Percentiles rank a stretch among this genome's conserved stretches.
Evolutionary conservation across 2,113 vertebrate genomes (phyloP).

Genomic region (Chrysemys picta): DNA sequence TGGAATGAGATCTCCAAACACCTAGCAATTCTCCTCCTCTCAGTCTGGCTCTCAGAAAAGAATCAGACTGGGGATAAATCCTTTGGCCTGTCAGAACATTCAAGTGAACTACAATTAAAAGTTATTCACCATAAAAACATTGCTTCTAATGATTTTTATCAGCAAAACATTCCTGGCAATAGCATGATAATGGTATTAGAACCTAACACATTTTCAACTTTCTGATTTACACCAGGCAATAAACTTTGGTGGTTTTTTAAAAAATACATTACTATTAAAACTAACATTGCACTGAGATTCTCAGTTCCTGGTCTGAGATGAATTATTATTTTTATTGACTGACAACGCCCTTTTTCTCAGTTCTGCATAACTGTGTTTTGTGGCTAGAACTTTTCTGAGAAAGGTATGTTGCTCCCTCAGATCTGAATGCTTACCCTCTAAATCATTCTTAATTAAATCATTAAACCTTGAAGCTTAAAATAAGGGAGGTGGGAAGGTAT

Average conservation of each 20-base stretch:
- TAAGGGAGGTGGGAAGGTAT: slow-evolving; percentile 24
- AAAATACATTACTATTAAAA: slow-evolving; percentile 66
- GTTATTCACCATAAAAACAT: slow-evolving; percentile 7
- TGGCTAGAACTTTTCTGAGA: slow-evolving; percentile 32
- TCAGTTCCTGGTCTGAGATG: slow-evolving; percentile 67
- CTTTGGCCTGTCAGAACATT: slow-evolving; percentile 39
- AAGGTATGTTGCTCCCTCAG: background rate
- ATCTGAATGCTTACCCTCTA: slow-evolving; percentile 37
- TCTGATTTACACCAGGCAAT: slow-evolving; percentile 64
- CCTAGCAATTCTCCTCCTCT: slow-evolving; percentile 26
- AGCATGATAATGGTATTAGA: slow-evolving; percentile 46
- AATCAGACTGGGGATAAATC: slow-evolving; percentile 42
- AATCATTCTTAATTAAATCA: slow-evolving; percentile 60
- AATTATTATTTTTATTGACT: slow-evolving; percentile 67
- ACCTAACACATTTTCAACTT: slow-evolving; percentile 29
- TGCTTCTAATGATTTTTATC: slow-evolving; percentile 58
- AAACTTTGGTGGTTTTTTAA: slow-evolving; percentile 7
- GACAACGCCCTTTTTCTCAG: slow-evolving; percentile 54
- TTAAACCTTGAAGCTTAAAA: slow-evolving; percentile 54
- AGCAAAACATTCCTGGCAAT: slow-evolving; percentile 49
- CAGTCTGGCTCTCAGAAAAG: slow-evolving; percentile 44
- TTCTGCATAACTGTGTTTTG: slow-evolving; percentile 44
- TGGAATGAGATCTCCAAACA: background rate
- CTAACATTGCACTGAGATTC: slow-evolving; percentile 43
- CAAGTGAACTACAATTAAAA: slow-evolving; percentile 29